Evolutionary conservation across 1,140 invertebrate genomes (phyloP).

Genomic region (Dryas iulia): DNA sequence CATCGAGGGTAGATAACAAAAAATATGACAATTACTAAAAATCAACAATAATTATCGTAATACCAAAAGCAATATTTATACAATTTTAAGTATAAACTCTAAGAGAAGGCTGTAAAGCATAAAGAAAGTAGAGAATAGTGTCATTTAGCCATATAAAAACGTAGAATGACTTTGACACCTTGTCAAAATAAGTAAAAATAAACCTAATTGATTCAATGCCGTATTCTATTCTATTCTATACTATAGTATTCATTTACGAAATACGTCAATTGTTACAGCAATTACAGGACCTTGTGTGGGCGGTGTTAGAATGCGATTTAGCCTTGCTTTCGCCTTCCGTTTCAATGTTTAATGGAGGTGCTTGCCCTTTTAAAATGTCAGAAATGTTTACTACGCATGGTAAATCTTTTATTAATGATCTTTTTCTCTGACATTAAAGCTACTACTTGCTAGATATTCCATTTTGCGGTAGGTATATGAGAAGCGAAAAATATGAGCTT

Average conservation of each 20-base stretch:
- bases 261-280: constrained; percentile 1
- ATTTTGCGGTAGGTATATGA: too few species aligned
- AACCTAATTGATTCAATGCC: background rate
- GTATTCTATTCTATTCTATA: background rate
- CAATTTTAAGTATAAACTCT: too few species aligned
- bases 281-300: constrained; percentile 23
- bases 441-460: background rate
- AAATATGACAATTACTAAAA: too few species aligned
- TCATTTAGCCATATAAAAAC: too few species aligned
- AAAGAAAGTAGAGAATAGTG: too few species aligned
- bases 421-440: background rate
- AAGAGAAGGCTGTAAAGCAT: too few species aligned
- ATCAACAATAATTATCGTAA: too few species aligned
- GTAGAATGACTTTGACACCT: too few species aligned
- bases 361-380: constrained; percentile 1
- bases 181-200: too few species aligned
- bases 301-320: constrained; percentile 13
- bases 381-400: background rate
- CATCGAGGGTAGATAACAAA: too few species aligned
- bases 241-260: constrained; percentile 2
- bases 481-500: too few species aligned
- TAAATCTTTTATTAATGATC: background rate
- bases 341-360: background rate
- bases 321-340: constrained; percentile 18
- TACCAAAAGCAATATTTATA: too few species aligned